Conservation (phyloP, 2,888 invertebrate species). For the Lepidocyrtinus sp. region DNA sequence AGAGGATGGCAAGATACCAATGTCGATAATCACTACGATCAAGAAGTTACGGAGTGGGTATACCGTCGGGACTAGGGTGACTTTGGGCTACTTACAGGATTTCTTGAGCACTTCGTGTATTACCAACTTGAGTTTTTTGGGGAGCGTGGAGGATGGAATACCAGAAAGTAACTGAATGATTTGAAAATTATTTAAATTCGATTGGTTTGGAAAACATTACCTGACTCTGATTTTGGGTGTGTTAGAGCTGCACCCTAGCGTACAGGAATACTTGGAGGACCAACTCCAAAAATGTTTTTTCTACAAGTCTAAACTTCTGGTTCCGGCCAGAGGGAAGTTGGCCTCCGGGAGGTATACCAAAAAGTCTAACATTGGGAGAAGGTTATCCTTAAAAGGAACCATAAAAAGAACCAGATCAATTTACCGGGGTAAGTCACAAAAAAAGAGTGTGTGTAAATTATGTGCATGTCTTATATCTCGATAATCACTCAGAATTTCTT, state of each 20-base stretch:
- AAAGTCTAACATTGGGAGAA: constrained; percentile 70
- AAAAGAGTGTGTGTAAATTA: not conserved
- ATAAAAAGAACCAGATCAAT: constrained; percentile 95
- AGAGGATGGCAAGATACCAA: constrained; percentile 93
- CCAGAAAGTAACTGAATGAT: constrained; percentile 79
- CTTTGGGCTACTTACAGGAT: constrained; percentile 93
- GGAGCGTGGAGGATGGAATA: constrained; percentile 92
- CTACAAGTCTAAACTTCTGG: constrained; percentile 76
- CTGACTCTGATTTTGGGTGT: constrained; percentile 44
- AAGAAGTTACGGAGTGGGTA: constrained; percentile 98
- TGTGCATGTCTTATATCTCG: too few species aligned
- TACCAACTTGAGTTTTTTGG: constrained; percentile 95
- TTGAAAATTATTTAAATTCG: too few species aligned
- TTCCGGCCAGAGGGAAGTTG: constrained; percentile 51
- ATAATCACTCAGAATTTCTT: too few species aligned
- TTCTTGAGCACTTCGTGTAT: constrained; percentile 98
- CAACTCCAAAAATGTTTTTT: constrained; percentile 86
- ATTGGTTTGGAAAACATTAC: not conserved
- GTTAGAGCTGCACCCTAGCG: constrained; percentile 84
- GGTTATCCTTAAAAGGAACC: constrained; percentile 92
- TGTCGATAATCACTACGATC: constrained; percentile 97
- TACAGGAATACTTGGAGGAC: constrained; percentile 89
- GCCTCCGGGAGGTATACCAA: constrained; percentile 43
- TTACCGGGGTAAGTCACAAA: constrained; percentile 63
- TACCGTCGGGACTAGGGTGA: constrained; percentile 98